These are phyloP conservation scores for Ericerus pela DNA, from an alignment of 1,140 invertebrate genomes.

Conservation along the genomic window DNA sequence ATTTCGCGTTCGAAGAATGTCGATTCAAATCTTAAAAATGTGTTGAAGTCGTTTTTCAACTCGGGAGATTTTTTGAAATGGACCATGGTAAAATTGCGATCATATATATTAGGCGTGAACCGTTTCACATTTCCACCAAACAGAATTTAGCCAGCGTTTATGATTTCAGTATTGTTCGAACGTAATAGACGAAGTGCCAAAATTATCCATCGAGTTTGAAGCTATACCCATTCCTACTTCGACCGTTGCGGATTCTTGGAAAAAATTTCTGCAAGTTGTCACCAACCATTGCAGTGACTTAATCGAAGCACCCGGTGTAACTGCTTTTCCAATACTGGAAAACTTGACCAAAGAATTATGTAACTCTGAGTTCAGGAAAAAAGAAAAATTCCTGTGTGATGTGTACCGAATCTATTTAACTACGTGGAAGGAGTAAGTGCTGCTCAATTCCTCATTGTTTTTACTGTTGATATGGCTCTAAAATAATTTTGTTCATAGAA, in stretches of 20 bases:
- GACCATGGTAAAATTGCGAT: neutral
- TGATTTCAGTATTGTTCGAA: neutral
- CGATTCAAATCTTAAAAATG: neutral
- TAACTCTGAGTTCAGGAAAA: neutral
- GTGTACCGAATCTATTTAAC: conserved; percentile 4
- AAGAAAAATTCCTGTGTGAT: conserved; percentile 4
- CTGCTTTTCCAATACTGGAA: neutral
- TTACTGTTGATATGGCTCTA: neutral
- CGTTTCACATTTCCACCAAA: neutral
- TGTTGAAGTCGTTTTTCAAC: neutral
- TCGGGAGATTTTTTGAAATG: neutral
- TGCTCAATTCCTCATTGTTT: neutral
- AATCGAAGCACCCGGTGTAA: neutral
- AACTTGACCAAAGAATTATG: neutral
- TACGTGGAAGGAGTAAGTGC: neutral
- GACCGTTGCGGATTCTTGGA: neutral
- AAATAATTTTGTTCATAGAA: neutral
- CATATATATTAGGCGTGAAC: neutral
- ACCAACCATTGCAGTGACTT: neutral
- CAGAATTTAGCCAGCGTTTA: neutral
- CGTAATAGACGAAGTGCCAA: neutral
- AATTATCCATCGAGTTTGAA: neutral
- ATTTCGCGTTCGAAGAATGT: neutral
- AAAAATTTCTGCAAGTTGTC: neutral
- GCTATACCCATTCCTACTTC: neutral